These are phyloP conservation scores for Pentamera pediparva DNA, from an alignment of 53 echinoderm and acorn worm genomes.

Conservation along the genomic window DNA sequence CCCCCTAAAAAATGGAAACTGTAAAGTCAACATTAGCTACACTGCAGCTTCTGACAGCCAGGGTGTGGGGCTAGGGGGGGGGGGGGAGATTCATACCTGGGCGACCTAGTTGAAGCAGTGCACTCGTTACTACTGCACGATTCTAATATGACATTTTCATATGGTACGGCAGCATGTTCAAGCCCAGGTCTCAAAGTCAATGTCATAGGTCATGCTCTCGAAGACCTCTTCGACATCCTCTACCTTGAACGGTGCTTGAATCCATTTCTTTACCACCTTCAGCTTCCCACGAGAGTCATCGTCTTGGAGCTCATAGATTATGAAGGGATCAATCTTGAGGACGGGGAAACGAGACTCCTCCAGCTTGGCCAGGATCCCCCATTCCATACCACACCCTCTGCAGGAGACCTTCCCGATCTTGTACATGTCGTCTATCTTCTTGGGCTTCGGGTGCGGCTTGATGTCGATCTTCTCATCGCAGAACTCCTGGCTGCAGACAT, in stretches of 20 bases:
- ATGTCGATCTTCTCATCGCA: slow-evolving; percentile 16
- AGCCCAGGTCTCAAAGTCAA: slow-evolving; percentile 18
- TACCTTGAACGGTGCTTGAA: slow-evolving; percentile 25
- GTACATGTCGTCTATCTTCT: slow-evolving; percentile 22
- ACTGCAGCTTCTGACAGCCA: no score
- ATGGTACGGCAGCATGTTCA: no score
- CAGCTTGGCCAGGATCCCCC: slow-evolving; percentile 51
- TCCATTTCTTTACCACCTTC: slow-evolving; percentile 37
- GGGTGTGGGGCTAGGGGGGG: no score
- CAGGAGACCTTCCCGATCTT: slow-evolving; percentile 48
- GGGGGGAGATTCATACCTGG: no score
- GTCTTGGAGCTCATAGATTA: background rate
- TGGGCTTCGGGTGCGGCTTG: slow-evolving; percentile 56
- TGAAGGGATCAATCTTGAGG: slow-evolving; percentile 19
- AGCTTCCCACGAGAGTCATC: background rate
- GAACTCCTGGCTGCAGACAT: slow-evolving; percentile 37
- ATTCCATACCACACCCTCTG: slow-evolving; percentile 39
- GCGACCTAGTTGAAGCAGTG: no score
- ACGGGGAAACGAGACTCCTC: slow-evolving; percentile 14
- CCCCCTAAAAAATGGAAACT: no score
- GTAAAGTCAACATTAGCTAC: no score
- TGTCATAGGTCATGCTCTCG: background rate
- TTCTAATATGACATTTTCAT: no score
- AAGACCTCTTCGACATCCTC: background rate
- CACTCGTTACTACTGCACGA: no score